These are phyloP conservation scores for Tonatia bakeri DNA, from an alignment of 2,113 vertebrate species.

Conservation along the genomic window DNA sequence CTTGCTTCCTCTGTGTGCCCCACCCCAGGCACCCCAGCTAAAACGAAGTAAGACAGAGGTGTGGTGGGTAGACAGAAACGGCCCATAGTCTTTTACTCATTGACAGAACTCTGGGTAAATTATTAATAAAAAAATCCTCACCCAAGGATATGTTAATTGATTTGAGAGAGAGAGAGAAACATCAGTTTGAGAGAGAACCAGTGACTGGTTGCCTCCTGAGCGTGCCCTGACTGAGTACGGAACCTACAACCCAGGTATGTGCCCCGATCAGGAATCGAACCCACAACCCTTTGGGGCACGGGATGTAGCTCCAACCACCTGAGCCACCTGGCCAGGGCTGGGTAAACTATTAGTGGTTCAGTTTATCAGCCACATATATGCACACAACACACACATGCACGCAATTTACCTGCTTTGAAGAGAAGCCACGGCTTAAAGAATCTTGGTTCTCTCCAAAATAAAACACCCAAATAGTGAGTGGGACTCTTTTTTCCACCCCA, in stretches of 20 bases:
- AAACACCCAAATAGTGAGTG: not conserved
- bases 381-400: not conserved
- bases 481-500: fast-evolving
- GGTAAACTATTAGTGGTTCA: conserved; percentile 16
- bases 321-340: too few relatives aligned
- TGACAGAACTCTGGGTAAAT: conserved; percentile 2
- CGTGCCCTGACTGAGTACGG: too few relatives aligned
- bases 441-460: not conserved
- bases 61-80: conserved; percentile 20
- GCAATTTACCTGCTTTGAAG: not conserved
- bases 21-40: not conserved
- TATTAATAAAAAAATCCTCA: too few relatives aligned
- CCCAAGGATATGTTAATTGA: too few relatives aligned
- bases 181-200: too few relatives aligned
- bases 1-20: not conserved
- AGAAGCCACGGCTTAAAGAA: not conserved
- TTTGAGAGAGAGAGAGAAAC: too few relatives aligned
- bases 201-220: too few relatives aligned
- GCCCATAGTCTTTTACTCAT: conserved; percentile 37
- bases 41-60: not conserved
- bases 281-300: too few relatives aligned
- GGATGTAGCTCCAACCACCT: too few relatives aligned
- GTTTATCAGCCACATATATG: conserved; percentile 21
- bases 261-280: too few relatives aligned
- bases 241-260: too few relatives aligned